A percentile compares a stretch with the other conserved stretches of the same genome.
Conservation (phyloP, 2,113 vertebrate species). For the Dromas ardeola region DNA sequence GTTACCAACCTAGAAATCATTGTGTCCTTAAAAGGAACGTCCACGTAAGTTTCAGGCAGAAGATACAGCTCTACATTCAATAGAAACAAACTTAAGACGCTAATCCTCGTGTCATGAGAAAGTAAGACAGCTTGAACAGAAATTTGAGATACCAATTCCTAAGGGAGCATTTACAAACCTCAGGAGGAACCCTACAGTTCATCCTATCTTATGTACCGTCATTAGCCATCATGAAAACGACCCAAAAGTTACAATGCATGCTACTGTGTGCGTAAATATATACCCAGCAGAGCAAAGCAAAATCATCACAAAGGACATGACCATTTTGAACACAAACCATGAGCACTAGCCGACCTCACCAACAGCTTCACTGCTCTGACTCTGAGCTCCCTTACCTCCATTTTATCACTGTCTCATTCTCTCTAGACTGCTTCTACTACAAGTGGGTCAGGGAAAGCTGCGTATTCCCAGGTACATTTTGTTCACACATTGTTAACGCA, state of each 20-base stretch:
- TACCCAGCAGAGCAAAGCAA: background rate
- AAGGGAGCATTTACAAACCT: background rate
- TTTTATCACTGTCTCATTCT: background rate
- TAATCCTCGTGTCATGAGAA: background rate
- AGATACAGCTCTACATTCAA: background rate
- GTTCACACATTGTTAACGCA: background rate
- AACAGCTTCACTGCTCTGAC: background rate
- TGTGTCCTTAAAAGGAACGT: background rate
- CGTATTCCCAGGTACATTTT: background rate
- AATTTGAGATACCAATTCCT: background rate
- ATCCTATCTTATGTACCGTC: background rate
- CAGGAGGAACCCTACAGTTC: background rate
- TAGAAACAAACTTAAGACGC: background rate
- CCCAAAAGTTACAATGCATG: rapidly evolving
- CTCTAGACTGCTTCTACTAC: background rate
- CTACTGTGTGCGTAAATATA: background rate
- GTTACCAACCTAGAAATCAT: background rate
- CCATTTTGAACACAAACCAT: background rate
- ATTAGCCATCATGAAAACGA: background rate
- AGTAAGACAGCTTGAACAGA: background rate
- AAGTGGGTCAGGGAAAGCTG: background rate
- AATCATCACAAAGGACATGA: background rate
- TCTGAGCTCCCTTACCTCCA: background rate
- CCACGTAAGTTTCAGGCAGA: background rate
- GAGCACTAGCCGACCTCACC: background rate